Base-by-base conservation (phyloP, 2,113 vertebrate genomes). In the Emydocephalus ijimae region DNA sequence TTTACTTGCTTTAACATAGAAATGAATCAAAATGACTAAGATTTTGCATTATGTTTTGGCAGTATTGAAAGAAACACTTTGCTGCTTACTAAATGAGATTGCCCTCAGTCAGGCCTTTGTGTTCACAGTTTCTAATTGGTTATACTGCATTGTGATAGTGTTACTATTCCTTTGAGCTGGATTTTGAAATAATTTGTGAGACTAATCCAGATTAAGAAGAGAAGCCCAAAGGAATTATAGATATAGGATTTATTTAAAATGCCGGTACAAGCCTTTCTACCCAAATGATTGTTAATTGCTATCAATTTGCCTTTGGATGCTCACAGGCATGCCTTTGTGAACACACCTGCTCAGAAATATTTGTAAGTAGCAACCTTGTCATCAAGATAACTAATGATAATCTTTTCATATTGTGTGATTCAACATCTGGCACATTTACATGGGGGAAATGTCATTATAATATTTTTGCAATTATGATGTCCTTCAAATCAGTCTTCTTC, bases 361-460 rank as follows among this genome's bases (percentile, higher is more conserved):
- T 85, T 94, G 94, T 92, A 90, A 93, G 21, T 96, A 88, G 90
- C 20, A 95, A 95, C 96, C 64, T 90, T 90, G 90, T 95, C 0
- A 95, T 93, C 90, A 95, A 92, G 96, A 96, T 95, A 96, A 97
- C 94, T 96, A 95, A 95, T 95, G 90, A 94, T 90, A 94, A 93
- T 91, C 2, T 4, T 95, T 74, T 92, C 89, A 95, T 7, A 0
- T 92, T 69, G 92, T 94, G 57, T 94, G 95, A 94, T 59, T 97
- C 89, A 95, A 96, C 92, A 96, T 96, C 95, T 97, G 96, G 91
- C 93, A 95, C 50, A 94, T 95, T 96, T 96, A 94, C 3, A 94
- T 57, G 86, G 93, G 64, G 45, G 88, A 95, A 95, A 88, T 29
- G 87, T 92, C 54, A 59, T 85, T 39, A 81, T 39, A 74, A 93